Percentiles rank a stretch among this genome's conserved stretches.
Conservation (phyloP, 2,797 vertebrate genomes). For the Aselliscus stoliczkanus region DNA sequence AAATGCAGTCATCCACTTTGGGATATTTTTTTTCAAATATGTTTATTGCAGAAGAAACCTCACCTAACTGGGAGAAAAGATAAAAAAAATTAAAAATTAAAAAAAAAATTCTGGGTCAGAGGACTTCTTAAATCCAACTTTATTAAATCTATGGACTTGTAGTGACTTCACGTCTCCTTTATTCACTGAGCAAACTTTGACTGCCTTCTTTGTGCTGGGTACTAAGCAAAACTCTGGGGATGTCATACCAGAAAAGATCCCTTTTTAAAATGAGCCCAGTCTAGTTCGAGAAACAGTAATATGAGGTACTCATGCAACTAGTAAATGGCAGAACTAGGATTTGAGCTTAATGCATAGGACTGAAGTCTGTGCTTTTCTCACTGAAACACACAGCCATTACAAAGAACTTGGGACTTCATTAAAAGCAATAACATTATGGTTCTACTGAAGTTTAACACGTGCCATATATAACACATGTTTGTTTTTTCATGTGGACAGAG, state of each 20-base stretch:
- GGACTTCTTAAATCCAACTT: not conserved
- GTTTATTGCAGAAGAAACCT: not conserved
- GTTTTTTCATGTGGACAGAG: not conserved
- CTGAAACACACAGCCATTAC: not conserved
- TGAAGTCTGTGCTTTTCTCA: not conserved
- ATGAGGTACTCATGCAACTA: not conserved
- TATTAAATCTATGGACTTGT: not conserved
- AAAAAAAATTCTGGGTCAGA: not conserved
- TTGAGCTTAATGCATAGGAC: not conserved
- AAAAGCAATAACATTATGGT: not conserved
- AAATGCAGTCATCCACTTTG: not conserved
- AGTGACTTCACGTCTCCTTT: not conserved
- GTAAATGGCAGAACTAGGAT: not conserved
- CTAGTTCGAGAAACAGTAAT: not conserved
- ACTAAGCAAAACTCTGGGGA: not conserved
- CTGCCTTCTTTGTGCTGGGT: not conserved
- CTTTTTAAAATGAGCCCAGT: not conserved
- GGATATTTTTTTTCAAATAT: not conserved
- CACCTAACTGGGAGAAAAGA: not conserved
- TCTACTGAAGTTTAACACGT: not conserved
- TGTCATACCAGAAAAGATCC: not conserved
- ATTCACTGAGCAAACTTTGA: not conserved
- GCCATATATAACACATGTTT: not conserved
- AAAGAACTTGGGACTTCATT: not conserved
- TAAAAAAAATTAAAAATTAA: not conserved